phyloP scores from a whole-genome alignment of 2,888 invertebrate species.

The Bhutanitis thaidina region DNA sequence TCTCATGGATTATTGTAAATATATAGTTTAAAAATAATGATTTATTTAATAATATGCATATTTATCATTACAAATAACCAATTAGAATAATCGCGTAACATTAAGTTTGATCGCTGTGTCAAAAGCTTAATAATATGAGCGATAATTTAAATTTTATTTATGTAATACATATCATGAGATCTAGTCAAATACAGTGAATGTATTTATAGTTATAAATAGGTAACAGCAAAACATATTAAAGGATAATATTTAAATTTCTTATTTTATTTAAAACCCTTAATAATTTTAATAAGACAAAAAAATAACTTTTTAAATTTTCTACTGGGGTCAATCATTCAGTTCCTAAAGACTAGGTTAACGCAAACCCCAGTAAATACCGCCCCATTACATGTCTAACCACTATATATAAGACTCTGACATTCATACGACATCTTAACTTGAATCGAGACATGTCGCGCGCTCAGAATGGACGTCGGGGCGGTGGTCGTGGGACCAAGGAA shows the following conservation, averaged over 20 bases:
- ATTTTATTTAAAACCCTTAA: not conserved
- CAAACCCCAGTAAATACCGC: too few species aligned
- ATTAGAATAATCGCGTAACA: not conserved
- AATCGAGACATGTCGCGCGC: too few species aligned
- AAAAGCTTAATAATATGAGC: slow-evolving; percentile 1
- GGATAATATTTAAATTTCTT: not conserved
- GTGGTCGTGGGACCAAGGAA: too few species aligned
- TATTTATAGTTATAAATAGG: slow-evolving; percentile 18
- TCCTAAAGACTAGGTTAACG: too few species aligned
- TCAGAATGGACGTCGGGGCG: too few species aligned
- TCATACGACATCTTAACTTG: too few species aligned
- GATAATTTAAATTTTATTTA: slow-evolving; percentile 7
- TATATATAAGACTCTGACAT: too few species aligned
- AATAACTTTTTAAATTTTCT: too few species aligned
- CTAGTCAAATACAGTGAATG: slow-evolving; percentile 1
- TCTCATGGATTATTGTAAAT: slow-evolving; percentile 4
- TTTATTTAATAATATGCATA: not conserved
- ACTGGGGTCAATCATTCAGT: too few species aligned
- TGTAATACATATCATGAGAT: slow-evolving; percentile 29
- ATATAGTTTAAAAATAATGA: not conserved
- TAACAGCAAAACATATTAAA: slow-evolving; percentile 11
- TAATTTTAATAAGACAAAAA: too few species aligned
- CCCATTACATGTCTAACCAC: too few species aligned
- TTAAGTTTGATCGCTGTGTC: not conserved
- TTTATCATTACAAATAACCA: not conserved